These are phyloP conservation scores for Tringa solitaria DNA, from an alignment of 2,113 vertebrate genomes.

Conservation along the genomic window DNA sequence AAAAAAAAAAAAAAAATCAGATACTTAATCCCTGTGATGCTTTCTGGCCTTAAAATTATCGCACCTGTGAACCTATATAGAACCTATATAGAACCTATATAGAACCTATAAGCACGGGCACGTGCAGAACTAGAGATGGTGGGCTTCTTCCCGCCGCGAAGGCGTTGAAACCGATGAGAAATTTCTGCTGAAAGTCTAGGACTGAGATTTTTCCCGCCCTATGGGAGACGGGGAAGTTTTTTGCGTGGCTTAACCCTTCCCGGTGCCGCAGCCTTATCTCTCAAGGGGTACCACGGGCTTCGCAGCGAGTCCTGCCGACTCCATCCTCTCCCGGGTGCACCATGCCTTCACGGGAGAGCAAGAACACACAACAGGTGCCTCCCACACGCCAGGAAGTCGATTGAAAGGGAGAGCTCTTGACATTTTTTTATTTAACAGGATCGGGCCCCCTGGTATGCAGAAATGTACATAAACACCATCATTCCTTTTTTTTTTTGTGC, in stretches of 20 bases:
- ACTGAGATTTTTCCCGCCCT: not conserved
- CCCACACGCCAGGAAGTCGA: not conserved
- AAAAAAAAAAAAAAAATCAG: not conserved
- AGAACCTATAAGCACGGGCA: not conserved
- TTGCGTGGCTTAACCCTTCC: not conserved
- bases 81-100: not conserved
- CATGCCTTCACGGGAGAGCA: not conserved
- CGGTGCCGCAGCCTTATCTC: not conserved
- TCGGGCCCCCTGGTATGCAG: not conserved
- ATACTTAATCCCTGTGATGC: accelerated
- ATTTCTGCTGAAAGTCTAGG: not conserved
- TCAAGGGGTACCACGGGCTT: not conserved
- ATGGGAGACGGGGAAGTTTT: not conserved
- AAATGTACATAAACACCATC: accelerated
- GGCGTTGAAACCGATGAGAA: not conserved
- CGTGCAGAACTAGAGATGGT: not conserved
- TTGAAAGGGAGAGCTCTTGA: not conserved
- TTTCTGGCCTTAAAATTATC: not conserved
- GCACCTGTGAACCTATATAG: not conserved
- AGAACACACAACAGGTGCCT: conserved; percentile 7
- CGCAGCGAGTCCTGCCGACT: not conserved
- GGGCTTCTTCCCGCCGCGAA: not conserved
- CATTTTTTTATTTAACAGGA: not conserved
- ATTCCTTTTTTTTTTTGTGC: not conserved
- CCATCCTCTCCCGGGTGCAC: not conserved